Percentiles rank a stretch among this genome's conserved stretches.
Evolutionary conservation across 2,888 invertebrate genomes (phyloP).

Genomic region (Lutraria lutraria): DNA sequence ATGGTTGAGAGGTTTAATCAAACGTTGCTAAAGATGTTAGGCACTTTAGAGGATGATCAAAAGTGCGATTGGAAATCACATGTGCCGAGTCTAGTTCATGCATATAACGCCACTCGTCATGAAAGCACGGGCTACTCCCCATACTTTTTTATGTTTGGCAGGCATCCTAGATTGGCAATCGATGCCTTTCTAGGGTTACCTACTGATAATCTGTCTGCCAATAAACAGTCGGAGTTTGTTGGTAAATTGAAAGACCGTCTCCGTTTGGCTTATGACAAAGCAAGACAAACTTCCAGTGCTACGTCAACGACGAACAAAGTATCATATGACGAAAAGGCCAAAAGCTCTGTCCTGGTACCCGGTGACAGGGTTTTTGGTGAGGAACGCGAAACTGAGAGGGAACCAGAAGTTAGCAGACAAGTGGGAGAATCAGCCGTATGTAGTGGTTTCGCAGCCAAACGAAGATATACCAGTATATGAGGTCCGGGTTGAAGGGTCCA

Average conservation of each 20-base stretch:
- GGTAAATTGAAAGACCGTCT: too few species aligned
- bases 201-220: slow-evolving; percentile 27
- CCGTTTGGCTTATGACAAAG: too few species aligned
- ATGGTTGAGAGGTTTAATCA: slow-evolving; percentile 41
- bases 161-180: slow-evolving; percentile 33
- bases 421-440: slow-evolving; percentile 35
- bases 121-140: slow-evolving; percentile 41
- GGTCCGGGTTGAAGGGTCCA: slow-evolving; percentile 26
- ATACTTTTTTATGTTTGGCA: slow-evolving; percentile 38
- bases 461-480: slow-evolving; percentile 43
- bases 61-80: slow-evolving; percentile 33
- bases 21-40: slow-evolving; percentile 38
- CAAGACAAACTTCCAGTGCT: background rate
- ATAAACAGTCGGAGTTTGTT: slow-evolving; percentile 34
- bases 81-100: slow-evolving; percentile 22
- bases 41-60: too few species aligned
- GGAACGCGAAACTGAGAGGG: slow-evolving; percentile 27
- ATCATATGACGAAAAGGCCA: slow-evolving; percentile 17
- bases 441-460: slow-evolving; percentile 23
- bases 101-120: slow-evolving; percentile 36
- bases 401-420: slow-evolving; percentile 41
- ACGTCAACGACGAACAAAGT: slow-evolving; percentile 6
- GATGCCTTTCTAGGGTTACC: too few species aligned
- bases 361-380: slow-evolving; percentile 24
- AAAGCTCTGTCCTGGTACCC: slow-evolving; percentile 26